Evolutionary conservation across 2,797 vertebrate genomes (phyloP), one percentile per base, ranked within the genome.

Genomic region (Myoxocephalus aenaeus): DNA sequence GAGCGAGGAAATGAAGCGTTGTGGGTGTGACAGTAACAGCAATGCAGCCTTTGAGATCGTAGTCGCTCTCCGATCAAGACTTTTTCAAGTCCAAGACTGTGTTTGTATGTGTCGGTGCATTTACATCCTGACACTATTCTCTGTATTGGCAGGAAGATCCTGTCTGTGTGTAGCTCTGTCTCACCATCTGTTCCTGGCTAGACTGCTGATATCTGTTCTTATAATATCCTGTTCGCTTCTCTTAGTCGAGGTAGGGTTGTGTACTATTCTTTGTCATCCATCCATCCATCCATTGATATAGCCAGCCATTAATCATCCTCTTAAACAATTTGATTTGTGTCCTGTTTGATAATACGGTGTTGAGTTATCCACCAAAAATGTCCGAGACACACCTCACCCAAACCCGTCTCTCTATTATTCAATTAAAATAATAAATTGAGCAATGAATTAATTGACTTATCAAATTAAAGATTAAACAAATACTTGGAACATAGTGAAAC

Each of bases 161-260:
- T 86, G 90, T 92, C 89, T 92, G 88, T 89, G 89, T 36, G 64
- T 85, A 83, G 89, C 90, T 90, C 82, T 58, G 88, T 91, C 89
- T 91, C 80, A 88, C 94, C 94, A 95, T 95, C 94, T 95, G 94
- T 90, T 94, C 92, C 86, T 87, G 87, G 90, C 87, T 80, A 89
- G 89, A 92, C 90, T 81, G 90, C 91, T 93, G 91, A 82, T 92
- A 90, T 86, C 90, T 87, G 69, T 86, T 87, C 87, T 88, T 85
- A 90, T 88, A 92, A 93, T 90, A 91, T 92, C 93, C 91, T 92
- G 89, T 86, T 86, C 22, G 13, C 84, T 79, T 83, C 65, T 73
- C 70, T 70, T 77, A 67, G 36, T 73, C 79, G 61, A 78, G 74
- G 84, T 90, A 75, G 81, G 82, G 83, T 84, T 77, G 71, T 82